Percentiles rank a stretch among this genome's conserved stretches.
Evolutionary conservation across 2,888 invertebrate species (phyloP).

Genomic region (Aphodius granarius): DNA sequence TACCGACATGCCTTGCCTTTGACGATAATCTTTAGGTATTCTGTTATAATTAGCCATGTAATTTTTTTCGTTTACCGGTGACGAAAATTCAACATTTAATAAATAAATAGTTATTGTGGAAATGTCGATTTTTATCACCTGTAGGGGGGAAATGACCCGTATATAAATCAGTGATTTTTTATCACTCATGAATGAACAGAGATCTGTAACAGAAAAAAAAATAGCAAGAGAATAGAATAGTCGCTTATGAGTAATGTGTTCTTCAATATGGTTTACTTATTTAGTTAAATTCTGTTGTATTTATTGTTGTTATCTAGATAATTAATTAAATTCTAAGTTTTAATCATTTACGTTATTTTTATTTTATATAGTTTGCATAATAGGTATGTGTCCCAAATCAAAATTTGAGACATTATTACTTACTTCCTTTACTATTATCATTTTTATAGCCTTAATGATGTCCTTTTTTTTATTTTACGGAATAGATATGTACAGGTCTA

Average conservation of each 20-base stretch:
- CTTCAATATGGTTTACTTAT: constrained; percentile 31
- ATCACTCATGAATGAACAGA: constrained; percentile 29
- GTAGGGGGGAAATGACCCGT: constrained; percentile 30
- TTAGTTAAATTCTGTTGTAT: constrained; percentile 34
- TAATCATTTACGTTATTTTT: constrained; percentile 4
- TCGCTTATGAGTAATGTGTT: constrained; percentile 34
- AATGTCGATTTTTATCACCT: constrained; percentile 29
- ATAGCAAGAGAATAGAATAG: constrained; percentile 8
- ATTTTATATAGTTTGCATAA: not conserved
- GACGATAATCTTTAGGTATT: not conserved
- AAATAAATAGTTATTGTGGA: not conserved
- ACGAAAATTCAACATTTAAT: constrained; percentile 23
- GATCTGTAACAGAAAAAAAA: not conserved
- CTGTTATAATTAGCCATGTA: not conserved
- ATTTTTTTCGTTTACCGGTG: constrained; percentile 31
- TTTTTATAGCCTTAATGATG: not conserved
- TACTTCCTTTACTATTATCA: not conserved
- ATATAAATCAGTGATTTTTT: constrained; percentile 34
- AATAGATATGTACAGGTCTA: constrained; percentile 5
- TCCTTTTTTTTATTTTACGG: constrained; percentile 3
- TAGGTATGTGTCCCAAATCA: not conserved
- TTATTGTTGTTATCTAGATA: constrained; percentile 36
- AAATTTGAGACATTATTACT: not conserved
- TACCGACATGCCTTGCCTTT: not conserved
- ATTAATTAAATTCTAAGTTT: constrained; percentile 17